phyloP scores from a whole-genome alignment of 2,888 invertebrate species.

The Teleiodes luculella region DNA sequence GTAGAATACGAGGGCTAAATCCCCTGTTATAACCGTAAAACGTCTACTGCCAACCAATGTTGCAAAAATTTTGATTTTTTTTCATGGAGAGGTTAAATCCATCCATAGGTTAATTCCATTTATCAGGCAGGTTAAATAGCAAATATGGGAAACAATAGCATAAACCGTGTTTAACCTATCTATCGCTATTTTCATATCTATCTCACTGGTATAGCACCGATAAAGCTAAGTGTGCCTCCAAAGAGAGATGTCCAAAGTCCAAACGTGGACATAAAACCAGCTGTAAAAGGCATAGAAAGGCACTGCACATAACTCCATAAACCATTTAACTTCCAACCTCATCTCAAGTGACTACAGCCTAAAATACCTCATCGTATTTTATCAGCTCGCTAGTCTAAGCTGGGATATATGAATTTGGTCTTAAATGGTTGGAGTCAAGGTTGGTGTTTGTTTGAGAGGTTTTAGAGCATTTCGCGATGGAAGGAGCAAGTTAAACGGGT shows the following conservation, averaged over 20 bases:
- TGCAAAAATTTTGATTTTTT: no score
- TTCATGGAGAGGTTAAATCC: no score
- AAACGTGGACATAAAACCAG: conserved; percentile 41
- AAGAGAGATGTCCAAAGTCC: conserved; percentile 7
- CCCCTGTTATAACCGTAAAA: no score
- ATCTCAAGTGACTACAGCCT: background rate
- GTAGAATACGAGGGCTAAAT: no score
- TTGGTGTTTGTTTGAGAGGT: background rate
- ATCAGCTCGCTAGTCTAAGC: background rate
- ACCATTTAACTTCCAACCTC: background rate
- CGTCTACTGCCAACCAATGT: no score
- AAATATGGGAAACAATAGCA: no score
- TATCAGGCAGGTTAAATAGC: no score
- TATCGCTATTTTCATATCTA: background rate
- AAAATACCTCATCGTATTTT: background rate
- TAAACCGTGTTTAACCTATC: no score
- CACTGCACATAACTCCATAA: conserved; percentile 26
- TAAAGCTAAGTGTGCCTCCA: conserved; percentile 45
- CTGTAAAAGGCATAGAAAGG: conserved; percentile 58
- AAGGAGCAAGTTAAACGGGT: conserved; percentile 56
- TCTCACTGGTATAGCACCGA: conserved; percentile 52
- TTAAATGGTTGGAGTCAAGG: background rate
- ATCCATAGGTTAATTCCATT: no score
- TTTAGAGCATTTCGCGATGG: conserved; percentile 63
- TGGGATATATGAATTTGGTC: background rate